Evolutionary conservation across 2,113 vertebrate species (phyloP).

Genomic region (Epinephelus moara): DNA sequence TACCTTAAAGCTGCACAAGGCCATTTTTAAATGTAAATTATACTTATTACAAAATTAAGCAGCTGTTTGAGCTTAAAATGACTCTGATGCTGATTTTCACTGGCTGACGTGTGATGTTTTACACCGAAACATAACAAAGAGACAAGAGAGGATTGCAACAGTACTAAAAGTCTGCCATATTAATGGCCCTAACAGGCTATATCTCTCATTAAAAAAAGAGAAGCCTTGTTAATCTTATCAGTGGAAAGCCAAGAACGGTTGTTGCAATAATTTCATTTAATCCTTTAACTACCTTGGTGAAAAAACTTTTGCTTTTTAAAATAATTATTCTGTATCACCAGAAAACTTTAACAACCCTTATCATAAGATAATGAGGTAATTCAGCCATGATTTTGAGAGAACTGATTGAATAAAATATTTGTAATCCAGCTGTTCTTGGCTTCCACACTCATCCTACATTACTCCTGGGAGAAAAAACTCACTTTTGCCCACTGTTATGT

Average conservation of each 20-base stretch:
- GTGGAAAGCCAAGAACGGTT: not conserved
- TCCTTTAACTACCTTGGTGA: not conserved
- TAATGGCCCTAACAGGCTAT: not conserved
- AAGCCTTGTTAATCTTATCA: not conserved
- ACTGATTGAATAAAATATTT: not conserved
- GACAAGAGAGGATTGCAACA: not conserved
- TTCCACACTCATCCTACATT: not conserved
- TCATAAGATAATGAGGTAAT: not conserved
- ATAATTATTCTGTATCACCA: not conserved
- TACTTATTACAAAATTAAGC: not conserved
- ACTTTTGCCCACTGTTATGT: not conserved
- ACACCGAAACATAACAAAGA: not conserved
- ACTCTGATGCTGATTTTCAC: not conserved
- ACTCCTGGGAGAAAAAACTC: not conserved
- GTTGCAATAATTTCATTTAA: not conserved
- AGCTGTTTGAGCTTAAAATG: not conserved
- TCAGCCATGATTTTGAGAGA: not conserved
- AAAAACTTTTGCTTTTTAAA: not conserved
- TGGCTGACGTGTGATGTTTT: not conserved
- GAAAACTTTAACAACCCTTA: not conserved
- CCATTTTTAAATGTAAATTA: no score
- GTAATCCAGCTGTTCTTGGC: not conserved
- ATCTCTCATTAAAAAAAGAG: not conserved
- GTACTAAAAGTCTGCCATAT: not conserved
- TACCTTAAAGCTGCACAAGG: no score